These are phyloP conservation scores for Eunapius fragilis DNA, from an alignment of 37 sponge, comb jelly and placozoan species.

Conservation along the genomic window DNA sequence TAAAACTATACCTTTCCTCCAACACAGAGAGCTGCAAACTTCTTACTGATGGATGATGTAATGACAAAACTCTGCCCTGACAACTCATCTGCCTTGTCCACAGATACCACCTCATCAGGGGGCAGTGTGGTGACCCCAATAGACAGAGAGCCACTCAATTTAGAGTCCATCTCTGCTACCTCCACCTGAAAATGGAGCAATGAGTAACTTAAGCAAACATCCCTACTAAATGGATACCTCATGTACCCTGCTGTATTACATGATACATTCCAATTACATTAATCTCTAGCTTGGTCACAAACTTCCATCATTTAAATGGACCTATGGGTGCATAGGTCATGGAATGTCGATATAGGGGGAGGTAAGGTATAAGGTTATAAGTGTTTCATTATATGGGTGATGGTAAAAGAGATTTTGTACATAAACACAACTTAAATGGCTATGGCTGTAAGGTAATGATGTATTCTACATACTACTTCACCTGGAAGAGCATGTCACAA, in stretches of 20 bases:
- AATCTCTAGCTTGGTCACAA: too few relatives aligned
- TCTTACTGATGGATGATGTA: background rate
- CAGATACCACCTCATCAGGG: conserved; percentile 15
- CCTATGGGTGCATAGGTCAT: too few relatives aligned
- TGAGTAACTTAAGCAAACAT: background rate
- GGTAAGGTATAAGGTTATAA: too few relatives aligned
- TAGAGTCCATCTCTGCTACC: conserved; percentile 1
- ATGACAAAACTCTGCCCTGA: background rate
- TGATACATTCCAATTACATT: too few relatives aligned
- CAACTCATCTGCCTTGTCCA: background rate
- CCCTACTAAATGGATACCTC: background rate
- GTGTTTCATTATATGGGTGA: too few relatives aligned
- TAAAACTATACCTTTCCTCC: conserved; percentile 30
- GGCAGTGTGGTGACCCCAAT: conserved; percentile 26
- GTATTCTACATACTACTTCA: background rate
- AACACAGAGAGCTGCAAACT: background rate
- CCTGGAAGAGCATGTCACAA: conserved; percentile 22
- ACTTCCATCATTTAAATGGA: too few relatives aligned
- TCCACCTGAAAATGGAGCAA: background rate
- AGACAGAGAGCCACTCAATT: conserved; percentile 27
- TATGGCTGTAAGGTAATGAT: background rate
- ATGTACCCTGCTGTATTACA: too few relatives aligned
- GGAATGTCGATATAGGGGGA: too few relatives aligned
- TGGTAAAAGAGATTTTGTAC: background rate
- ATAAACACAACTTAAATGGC: background rate